Percentiles rank a stretch among this genome's conserved stretches.
phyloP scores from a whole-genome alignment of 2,797 vertebrate species.

The Vipera latastei region DNA sequence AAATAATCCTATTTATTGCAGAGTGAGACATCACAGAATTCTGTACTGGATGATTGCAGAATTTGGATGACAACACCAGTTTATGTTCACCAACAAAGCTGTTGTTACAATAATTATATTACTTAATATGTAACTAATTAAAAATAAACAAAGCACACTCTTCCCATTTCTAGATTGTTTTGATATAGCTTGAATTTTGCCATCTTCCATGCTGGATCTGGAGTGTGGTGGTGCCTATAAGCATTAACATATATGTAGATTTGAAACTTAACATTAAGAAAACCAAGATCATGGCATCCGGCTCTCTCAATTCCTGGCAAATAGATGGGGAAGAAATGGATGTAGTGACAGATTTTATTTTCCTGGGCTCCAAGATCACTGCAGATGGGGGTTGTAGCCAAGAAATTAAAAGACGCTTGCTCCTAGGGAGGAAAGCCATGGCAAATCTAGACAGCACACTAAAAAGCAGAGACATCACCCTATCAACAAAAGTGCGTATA shows the following conservation, averaged over 20 bases:
- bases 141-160: neutral
- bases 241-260: neutral
- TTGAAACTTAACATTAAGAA: too few relatives aligned
- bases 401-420: too few relatives aligned
- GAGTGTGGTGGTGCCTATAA: neutral
- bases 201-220: neutral
- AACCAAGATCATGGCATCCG: too few relatives aligned
- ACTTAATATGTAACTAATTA: neutral
- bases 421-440: too few relatives aligned
- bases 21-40: neutral
- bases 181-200: neutral
- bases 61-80: neutral
- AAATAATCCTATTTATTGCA: neutral
- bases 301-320: too few relatives aligned
- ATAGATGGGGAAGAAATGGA: too few relatives aligned
- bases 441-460: too few relatives aligned
- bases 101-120: neutral
- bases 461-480: too few relatives aligned
- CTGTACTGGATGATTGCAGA: neutral
- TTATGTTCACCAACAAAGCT: neutral
- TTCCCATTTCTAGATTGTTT: neutral
- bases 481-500: too few relatives aligned
- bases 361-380: too few relatives aligned
- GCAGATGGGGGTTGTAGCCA: too few relatives aligned
- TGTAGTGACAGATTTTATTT: too few relatives aligned